These are phyloP conservation scores for Sebastes jordani DNA, from an alignment of 2,797 vertebrate genomes.

Conservation along the genomic window DNA sequence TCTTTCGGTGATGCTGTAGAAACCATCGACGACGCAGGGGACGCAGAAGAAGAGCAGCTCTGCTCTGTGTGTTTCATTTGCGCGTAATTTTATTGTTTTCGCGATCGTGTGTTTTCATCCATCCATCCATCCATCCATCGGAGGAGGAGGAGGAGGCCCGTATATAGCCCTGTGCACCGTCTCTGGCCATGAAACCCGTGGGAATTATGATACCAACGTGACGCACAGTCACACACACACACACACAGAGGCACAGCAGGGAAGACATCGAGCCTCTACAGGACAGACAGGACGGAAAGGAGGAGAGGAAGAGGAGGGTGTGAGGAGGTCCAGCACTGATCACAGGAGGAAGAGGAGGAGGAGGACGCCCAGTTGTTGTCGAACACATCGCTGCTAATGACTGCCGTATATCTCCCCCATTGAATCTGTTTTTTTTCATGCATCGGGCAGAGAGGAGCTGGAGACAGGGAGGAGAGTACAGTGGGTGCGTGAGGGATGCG, in stretches of 20 bases:
- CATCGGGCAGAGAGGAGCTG: conserved; percentile 58
- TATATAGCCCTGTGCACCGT: conserved; percentile 50
- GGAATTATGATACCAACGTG: conserved; percentile 79
- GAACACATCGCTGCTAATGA: conserved; percentile 62
- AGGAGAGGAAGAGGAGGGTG: conserved; percentile 38
- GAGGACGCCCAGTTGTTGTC: conserved; percentile 72
- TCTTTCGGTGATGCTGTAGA: conserved; percentile 7
- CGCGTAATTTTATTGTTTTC: conserved; percentile 54
- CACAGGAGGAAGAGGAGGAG: conserved; percentile 46
- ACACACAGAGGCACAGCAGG: conserved; percentile 54
- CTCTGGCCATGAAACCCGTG: conserved; percentile 73
- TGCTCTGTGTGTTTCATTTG: conserved; percentile 39
- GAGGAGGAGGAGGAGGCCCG: conserved; percentile 52
- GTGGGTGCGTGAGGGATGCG: conserved; percentile 74
- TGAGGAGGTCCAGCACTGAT: conserved; percentile 64
- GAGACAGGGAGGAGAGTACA: conserved; percentile 54
- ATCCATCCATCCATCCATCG: not conserved
- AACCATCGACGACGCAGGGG: conserved; percentile 34
- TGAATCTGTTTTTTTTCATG: conserved; percentile 72
- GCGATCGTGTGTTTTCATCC: conserved; percentile 21
- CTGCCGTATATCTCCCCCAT: conserved; percentile 45
- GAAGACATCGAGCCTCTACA: conserved; percentile 70
- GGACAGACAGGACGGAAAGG: conserved; percentile 69
- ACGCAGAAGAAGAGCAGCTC: not conserved
- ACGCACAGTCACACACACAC: conserved; percentile 70